phyloP scores from a whole-genome alignment of 2,113 vertebrate species.

The Dendrocopos noguchii region DNA sequence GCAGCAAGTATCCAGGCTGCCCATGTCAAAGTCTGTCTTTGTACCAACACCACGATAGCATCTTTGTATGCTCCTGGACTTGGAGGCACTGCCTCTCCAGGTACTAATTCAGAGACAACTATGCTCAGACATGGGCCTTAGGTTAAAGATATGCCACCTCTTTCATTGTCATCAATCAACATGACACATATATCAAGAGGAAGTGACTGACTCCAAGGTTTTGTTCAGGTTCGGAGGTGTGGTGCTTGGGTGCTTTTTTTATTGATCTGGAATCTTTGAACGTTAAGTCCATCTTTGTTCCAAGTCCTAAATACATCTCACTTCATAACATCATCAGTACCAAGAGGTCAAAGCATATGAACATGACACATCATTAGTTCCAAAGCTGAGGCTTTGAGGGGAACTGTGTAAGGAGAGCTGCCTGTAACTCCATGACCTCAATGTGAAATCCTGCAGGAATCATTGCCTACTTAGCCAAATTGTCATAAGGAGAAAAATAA shows the following conservation, averaged over 20 bases:
- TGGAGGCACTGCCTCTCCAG: background rate
- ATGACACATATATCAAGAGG: background rate
- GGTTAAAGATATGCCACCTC: background rate
- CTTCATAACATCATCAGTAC: background rate
- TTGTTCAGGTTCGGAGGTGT: background rate
- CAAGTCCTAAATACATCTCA: background rate
- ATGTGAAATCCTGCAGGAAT: conserved; percentile 2
- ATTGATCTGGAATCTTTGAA: background rate
- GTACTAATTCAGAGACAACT: background rate
- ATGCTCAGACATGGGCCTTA: background rate
- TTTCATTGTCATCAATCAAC: background rate
- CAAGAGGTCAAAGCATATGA: background rate
- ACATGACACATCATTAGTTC: background rate
- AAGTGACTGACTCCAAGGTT: background rate
- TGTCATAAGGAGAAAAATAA: conserved; percentile 37
- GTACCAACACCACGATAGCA: fast-evolving
- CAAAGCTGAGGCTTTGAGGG: background rate
- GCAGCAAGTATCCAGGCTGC: background rate
- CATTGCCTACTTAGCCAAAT: background rate
- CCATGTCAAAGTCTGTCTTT: background rate
- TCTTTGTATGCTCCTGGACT: background rate
- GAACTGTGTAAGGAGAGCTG: background rate
- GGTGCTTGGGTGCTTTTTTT: background rate
- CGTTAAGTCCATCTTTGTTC: background rate
- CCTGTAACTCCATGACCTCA: background rate